Evolutionary conservation across 1,140 invertebrate genomes (phyloP).

Genomic region (Trichomalopsis sarcophagae): DNA sequence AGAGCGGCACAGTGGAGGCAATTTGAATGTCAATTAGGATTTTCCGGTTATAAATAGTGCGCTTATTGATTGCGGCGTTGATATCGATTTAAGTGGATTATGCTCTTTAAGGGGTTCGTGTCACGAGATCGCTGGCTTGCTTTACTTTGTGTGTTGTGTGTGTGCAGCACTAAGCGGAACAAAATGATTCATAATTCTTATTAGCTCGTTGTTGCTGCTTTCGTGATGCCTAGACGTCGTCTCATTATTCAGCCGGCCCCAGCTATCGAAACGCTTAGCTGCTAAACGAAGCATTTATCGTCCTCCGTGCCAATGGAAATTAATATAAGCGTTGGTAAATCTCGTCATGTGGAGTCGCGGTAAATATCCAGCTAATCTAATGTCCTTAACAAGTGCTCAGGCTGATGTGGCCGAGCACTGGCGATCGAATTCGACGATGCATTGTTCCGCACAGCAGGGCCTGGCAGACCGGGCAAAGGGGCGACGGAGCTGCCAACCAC

Average conservation of each 20-base stretch:
- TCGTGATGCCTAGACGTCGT: conserved; percentile 22
- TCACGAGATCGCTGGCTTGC: conserved; percentile 9
- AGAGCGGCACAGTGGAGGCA: neutral
- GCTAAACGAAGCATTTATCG: too few relatives aligned
- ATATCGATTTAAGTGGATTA: conserved; percentile 49
- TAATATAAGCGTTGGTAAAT: too few relatives aligned
- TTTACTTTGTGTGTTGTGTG: neutral
- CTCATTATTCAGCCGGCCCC: neutral
- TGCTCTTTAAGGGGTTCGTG: conserved; percentile 32
- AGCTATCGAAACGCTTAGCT: too few relatives aligned
- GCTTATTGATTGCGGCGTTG: conserved; percentile 31
- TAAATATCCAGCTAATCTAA: too few relatives aligned
- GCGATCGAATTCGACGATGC: too few relatives aligned
- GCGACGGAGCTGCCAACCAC: too few relatives aligned
- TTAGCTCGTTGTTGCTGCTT: neutral
- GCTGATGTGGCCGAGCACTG: too few relatives aligned
- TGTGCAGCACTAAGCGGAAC: conserved; percentile 20
- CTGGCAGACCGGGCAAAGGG: too few relatives aligned
- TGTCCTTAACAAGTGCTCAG: too few relatives aligned
- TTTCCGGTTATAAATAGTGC: conserved; percentile 41
- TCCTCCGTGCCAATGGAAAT: too few relatives aligned
- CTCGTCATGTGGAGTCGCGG: too few relatives aligned
- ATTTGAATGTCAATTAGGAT: conserved; percentile 42
- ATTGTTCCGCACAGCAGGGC: too few relatives aligned
- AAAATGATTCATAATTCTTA: conserved; percentile 45